These are phyloP conservation scores for Tetramorium simillimum DNA, from an alignment of 1,140 invertebrate species.

Conservation along the genomic window DNA sequence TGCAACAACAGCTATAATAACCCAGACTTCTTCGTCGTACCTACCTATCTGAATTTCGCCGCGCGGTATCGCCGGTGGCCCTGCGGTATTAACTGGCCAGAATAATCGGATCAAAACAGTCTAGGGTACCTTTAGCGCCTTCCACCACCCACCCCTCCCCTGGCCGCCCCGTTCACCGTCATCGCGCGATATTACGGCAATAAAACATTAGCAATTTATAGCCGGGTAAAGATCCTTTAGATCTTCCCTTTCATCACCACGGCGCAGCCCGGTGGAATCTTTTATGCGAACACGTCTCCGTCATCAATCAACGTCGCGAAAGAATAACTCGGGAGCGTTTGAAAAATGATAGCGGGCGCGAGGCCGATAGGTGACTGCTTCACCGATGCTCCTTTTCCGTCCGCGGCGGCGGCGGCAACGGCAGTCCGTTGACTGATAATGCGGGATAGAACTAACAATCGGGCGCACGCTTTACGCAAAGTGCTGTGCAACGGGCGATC, in stretches of 20 bases:
- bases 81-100: slow-evolving; percentile 10
- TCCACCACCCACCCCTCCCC: no score
- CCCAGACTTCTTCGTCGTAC: slow-evolving; percentile 21
- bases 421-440: slow-evolving; percentile 58
- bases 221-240: slow-evolving; percentile 64
- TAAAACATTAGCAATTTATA: slow-evolving; percentile 73
- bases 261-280: slow-evolving; percentile 59
- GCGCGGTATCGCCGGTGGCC: background rate
- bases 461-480: slow-evolving; percentile 34
- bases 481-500: slow-evolving; percentile 30
- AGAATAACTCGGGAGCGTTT: slow-evolving; percentile 68
- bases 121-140: background rate
- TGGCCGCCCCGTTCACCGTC: background rate
- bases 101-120: slow-evolving; percentile 42
- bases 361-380: slow-evolving; percentile 52
- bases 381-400: slow-evolving; percentile 51
- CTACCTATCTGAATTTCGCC: slow-evolving; percentile 10
- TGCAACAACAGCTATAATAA: slow-evolving; percentile 43
- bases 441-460: slow-evolving; percentile 54
- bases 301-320: slow-evolving; percentile 70
- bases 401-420: background rate
- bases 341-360: slow-evolving; percentile 64
- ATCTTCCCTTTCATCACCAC: slow-evolving; percentile 67
- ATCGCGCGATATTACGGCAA: slow-evolving; percentile 54
- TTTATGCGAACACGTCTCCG: slow-evolving; percentile 65